Evolutionary conservation across 2,888 invertebrate species (phyloP), one percentile per base, ranked within the genome.

Genomic region (Synanthedon tipuliformis): DNA sequence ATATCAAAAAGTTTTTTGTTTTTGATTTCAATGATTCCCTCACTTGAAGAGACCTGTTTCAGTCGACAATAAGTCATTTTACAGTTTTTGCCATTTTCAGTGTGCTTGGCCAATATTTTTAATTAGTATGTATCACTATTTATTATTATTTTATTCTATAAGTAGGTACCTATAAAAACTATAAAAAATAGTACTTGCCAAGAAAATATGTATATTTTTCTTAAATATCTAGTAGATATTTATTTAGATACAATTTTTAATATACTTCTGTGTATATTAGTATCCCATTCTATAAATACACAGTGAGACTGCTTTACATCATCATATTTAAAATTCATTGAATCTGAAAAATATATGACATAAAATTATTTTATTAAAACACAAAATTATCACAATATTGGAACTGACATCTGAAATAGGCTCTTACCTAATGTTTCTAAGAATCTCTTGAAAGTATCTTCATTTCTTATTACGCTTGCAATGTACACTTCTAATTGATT

Each of bases 401-500:
- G 2, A 48, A 52, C 45, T 16, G 15, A 50, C 53, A 27, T 34
- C 53, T 27, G n/a, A 51, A 27, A 54, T 27, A 57, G 23, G 5
- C 5, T 10, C 75, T 71, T 69, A 92, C 92, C 86, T 61, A 92
- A 72, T 58, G 74, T 65, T 13, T 76, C 59, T 49, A 91, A 68
- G 77, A 94, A 94, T 23, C 70, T 63, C 3, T 79, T 62, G 57
- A 91, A 79, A 1, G 94, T 94, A 1, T 88, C 78, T 63, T 86
- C 75, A 79, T 93, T 94, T 60, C 94, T 82, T 58, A 93, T 71
- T 50, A 81, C 68, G 64, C 78, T 79, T 41, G 78, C 77, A 59
- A 86, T 78, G 56, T 71, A 83, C 27, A 81, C 68, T 58, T 73
- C 66, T 45, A 83, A 55, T 48, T 68, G 7, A 15, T 60, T 65